Base-by-base conservation (phyloP, 2,797 vertebrate genomes). In the Cyclura pinguis region DNA sequence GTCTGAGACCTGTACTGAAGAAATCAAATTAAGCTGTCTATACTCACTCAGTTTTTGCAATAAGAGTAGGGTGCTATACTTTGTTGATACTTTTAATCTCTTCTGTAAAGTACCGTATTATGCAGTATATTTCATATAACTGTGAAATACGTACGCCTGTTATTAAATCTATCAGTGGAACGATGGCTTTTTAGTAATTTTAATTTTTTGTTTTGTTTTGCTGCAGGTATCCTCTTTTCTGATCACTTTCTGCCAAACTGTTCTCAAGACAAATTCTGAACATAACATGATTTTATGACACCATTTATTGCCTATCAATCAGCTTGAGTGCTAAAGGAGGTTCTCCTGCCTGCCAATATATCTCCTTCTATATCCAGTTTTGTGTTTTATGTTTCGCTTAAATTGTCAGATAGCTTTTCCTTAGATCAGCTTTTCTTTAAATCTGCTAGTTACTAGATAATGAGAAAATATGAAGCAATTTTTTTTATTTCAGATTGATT, bases 391-490 rank as follows among this genome's bases (percentile, higher is more conserved):
- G 89, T 91, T 93, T 95, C 91, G 80, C 80, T 92, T 95, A 94
- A 95, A 93, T 87, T 92, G 80, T 87, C 91, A 94, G 57, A 88
- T 64, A 78, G 74, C 81, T 80, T 91, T 91, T 78, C 80, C 90
- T 91, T 72, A 87, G 81, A 84, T 91, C 86, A 87, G 90, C 90
- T 91, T 84, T 59, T 93, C 95, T 89, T 74, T 73, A 91, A 91
- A 92, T 90, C 92, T 85, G 89, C 88, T 94, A 74, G 82, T 92
- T 95, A 86, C 91, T 89, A 86, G 90, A 84, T 95, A 95, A 96
- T 96, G 93, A 95, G 93, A 96, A 95, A 95, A 95, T 95, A 96
- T 92, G 94, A 96, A 94, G 88, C 89, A 77, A 94, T 94, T 95
- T 96, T 90, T 29, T 38, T 93, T 91, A 80, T 73, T 84, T 78